Evolutionary conservation across 2,888 invertebrate species (phyloP).

Genomic region (Drosophila merina): DNA sequence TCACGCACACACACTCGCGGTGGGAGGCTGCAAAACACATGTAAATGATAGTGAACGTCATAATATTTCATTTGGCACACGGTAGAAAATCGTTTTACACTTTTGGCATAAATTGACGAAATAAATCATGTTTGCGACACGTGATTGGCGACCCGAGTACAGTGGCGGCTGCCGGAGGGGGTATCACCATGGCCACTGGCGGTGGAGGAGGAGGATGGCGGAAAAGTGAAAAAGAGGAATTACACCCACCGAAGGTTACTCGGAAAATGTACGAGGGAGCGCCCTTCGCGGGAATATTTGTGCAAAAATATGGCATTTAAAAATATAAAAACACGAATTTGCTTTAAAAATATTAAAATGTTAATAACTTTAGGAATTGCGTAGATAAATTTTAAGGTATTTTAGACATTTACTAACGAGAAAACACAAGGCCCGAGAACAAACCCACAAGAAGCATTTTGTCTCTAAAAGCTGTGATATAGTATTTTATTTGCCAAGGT

Average conservation of each 20-base stretch:
- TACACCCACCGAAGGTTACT: slow-evolving; percentile 5
- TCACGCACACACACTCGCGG: slow-evolving; percentile 11
- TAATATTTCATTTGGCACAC: slow-evolving; percentile 63
- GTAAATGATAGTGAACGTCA: slow-evolving; percentile 54
- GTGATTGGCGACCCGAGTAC: slow-evolving; percentile 57
- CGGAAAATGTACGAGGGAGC: not conserved
- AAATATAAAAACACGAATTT: not conserved
- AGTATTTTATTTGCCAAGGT: not conserved
- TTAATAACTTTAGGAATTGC: not conserved
- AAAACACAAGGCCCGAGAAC: not conserved
- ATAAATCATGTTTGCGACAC: slow-evolving; percentile 78
- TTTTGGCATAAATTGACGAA: slow-evolving; percentile 70
- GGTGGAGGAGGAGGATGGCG: slow-evolving; percentile 3
- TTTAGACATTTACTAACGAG: not conserved
- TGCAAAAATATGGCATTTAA: not conserved
- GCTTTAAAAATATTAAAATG: not conserved
- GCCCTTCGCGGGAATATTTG: not conserved
- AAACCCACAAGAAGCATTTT: no score
- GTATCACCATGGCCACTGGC: slow-evolving; percentile 1
- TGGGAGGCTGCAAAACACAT: slow-evolving; percentile 37
- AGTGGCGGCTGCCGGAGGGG: not conserved
- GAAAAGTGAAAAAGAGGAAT: slow-evolving; percentile 36
- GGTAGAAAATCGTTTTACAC: slow-evolving; percentile 60
- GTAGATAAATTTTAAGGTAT: not conserved
- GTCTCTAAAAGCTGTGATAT: not conserved